Percentiles rank a stretch among this genome's conserved stretches.
phyloP scores from a whole-genome alignment of 2,888 invertebrate species.

The Callyntrura guangdongensis region DNA sequence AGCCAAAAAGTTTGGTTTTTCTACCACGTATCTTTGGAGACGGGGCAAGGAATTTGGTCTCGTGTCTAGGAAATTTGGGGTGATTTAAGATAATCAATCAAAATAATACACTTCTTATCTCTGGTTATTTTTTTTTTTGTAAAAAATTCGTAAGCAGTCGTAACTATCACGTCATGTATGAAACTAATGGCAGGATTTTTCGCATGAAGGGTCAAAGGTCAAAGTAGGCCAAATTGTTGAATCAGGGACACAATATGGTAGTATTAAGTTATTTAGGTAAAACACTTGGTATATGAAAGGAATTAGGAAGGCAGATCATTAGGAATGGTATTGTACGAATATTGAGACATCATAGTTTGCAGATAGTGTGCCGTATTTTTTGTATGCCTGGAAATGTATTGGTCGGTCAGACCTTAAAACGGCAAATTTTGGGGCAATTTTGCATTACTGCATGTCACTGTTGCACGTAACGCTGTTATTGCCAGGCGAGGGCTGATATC shows the following conservation, averaged over 20 bases:
- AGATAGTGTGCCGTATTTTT: slow-evolving; percentile 54
- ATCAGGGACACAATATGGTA: not conserved
- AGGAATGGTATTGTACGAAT: not conserved
- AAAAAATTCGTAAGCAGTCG: too few relatives aligned
- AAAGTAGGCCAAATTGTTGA: too few relatives aligned
- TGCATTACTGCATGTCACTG: not conserved
- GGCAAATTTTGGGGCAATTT: not conserved
- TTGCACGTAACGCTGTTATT: too few relatives aligned
- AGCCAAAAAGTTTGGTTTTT: slow-evolving; percentile 81
- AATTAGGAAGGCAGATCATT: not conserved
- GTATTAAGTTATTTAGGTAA: too few relatives aligned
- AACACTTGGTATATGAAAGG: not conserved
- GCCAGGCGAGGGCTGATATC: too few relatives aligned
- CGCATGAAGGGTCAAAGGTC: too few relatives aligned
- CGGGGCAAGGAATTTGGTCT: slow-evolving; percentile 79
- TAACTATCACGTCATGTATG: too few relatives aligned
- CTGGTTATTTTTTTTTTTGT: too few relatives aligned
- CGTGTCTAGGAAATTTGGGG: slow-evolving; percentile 81
- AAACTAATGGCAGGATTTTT: too few relatives aligned
- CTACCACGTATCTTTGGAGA: slow-evolving; percentile 81
- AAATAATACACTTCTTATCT: not conserved
- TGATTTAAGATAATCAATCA: slow-evolving; percentile 61
- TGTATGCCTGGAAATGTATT: slow-evolving; percentile 24
- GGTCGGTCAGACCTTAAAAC: too few relatives aligned
- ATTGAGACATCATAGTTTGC: not conserved